Conservation (phyloP, 1,140 invertebrate genomes). For the Maniola jurtina region DNA sequence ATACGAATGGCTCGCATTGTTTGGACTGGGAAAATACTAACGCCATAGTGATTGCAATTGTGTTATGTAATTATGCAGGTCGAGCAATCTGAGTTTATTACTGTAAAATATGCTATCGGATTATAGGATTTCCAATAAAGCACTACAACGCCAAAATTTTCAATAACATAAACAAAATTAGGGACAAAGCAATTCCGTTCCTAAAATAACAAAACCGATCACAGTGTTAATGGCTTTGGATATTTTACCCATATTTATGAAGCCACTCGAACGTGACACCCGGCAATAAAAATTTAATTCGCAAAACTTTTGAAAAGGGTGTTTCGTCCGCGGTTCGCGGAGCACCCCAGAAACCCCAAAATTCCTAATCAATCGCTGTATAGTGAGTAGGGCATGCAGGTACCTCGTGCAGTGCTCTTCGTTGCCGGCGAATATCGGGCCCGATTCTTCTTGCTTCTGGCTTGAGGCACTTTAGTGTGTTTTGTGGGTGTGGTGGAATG, state of each 20-base stretch:
- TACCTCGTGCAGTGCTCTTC: too few relatives aligned
- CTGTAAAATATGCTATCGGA: neutral
- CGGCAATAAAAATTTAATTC: neutral
- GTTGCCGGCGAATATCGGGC: too few relatives aligned
- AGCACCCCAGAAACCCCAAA: too few relatives aligned
- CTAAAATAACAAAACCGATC: neutral
- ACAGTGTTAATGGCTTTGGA: neutral
- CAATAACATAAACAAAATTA: conserved; percentile 2
- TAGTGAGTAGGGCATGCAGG: too few relatives aligned
- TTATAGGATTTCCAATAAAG: conserved; percentile 6
- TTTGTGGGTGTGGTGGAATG: too few relatives aligned
- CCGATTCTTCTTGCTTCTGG: too few relatives aligned
- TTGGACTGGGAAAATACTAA: neutral
- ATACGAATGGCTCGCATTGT: too few relatives aligned
- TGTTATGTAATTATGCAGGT: neutral
- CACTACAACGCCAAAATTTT: conserved; percentile 1
- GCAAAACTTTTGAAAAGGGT: neutral
- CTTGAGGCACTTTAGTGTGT: too few relatives aligned
- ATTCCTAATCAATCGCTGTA: too few relatives aligned
- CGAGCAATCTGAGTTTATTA: neutral
- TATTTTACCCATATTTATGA: conserved; percentile 3
- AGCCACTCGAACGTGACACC: neutral
- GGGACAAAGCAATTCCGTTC: neutral
- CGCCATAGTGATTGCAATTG: neutral
- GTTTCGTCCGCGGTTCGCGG: neutral